A percentile compares a stretch with the other conserved stretches of the same genome.
phyloP scores from a whole-genome alignment of 2,113 vertebrate genomes.

The Ardeotis arabs region DNA sequence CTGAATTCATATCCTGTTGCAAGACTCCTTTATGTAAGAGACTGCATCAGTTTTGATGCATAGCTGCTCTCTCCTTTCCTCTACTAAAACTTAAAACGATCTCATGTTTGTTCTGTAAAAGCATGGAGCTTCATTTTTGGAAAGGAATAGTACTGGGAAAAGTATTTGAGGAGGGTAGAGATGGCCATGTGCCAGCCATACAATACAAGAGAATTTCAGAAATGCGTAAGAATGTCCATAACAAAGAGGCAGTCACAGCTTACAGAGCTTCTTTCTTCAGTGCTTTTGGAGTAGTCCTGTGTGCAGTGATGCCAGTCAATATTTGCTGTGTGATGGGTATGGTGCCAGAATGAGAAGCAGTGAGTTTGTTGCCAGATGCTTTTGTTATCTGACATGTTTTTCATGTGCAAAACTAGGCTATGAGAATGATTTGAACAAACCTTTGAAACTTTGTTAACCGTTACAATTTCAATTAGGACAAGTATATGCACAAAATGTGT shows the following conservation, averaged over 20 bases:
- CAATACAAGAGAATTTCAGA: not conserved
- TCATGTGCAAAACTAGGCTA: not conserved
- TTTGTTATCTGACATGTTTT: not conserved
- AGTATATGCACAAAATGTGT: not conserved
- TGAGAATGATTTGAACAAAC: not conserved
- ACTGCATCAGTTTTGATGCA: not conserved
- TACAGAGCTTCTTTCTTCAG: not conserved
- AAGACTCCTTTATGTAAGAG: not conserved
- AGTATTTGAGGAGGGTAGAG: not conserved
- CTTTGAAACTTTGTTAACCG: slow-evolving; percentile 3
- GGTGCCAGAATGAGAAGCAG: not conserved
- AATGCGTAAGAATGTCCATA: not conserved
- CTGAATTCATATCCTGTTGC: too few species aligned
- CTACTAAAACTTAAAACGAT: not conserved
- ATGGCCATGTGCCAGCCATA: not conserved
- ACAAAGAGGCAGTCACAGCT: not conserved
- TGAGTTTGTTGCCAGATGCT: not conserved
- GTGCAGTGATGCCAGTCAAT: not conserved
- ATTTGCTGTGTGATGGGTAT: not conserved
- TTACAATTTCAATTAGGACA: not conserved
- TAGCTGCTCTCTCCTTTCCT: not conserved
- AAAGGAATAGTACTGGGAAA: not conserved
- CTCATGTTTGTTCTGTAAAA: not conserved
- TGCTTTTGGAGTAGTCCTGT: not conserved
- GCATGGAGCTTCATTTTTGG: not conserved